Evolutionary conservation across 2,797 vertebrate species (phyloP).

Genomic region (Mycteria americana): DNA sequence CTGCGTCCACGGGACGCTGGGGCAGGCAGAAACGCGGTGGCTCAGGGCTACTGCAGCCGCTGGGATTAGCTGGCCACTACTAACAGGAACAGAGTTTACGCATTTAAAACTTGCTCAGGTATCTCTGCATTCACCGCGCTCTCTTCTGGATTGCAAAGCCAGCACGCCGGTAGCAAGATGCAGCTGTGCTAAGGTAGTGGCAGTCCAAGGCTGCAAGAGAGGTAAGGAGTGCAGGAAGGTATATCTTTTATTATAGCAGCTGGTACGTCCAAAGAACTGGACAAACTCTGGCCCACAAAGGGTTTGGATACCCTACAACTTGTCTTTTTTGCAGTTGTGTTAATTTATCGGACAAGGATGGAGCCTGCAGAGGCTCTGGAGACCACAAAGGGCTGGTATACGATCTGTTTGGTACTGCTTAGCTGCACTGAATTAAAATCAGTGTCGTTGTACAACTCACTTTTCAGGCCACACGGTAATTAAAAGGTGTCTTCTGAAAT

Average conservation of each 20-base stretch:
- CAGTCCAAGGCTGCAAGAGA: neutral
- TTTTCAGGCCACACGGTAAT: neutral
- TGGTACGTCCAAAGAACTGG: neutral
- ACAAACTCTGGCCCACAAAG: neutral
- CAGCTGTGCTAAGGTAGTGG: neutral
- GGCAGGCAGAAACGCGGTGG: accelerated
- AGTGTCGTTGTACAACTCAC: neutral
- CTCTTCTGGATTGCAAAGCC: neutral
- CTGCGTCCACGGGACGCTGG: neutral
- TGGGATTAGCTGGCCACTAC: neutral
- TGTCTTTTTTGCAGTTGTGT: neutral
- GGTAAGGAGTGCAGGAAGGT: neutral
- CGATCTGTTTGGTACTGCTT: accelerated
- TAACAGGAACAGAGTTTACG: neutral
- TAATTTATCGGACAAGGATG: neutral
- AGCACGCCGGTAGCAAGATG: neutral
- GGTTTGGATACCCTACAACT: neutral
- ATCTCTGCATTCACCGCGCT: neutral
- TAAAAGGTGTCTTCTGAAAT: neutral
- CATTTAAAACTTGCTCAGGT: neutral
- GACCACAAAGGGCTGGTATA: neutral
- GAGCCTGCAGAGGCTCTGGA: neutral
- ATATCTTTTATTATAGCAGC: neutral
- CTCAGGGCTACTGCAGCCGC: neutral
- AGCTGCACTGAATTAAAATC: neutral